Conservation (phyloP, 2,888 invertebrate species). For the Ophonus ardosiacus region DNA sequence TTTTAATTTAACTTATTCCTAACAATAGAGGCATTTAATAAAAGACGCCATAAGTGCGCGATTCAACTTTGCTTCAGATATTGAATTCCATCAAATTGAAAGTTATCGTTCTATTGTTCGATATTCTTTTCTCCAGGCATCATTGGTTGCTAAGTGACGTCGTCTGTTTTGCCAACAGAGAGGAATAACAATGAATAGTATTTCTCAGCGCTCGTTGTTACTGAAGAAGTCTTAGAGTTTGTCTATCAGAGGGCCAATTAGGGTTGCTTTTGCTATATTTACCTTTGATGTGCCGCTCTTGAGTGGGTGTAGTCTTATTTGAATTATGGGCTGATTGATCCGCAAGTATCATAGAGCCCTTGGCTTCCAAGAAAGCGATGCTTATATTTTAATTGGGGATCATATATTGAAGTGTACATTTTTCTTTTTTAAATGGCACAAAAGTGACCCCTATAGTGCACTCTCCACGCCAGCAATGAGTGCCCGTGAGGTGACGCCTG, state of each 20-base stretch:
- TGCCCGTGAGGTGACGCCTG: too few relatives aligned
- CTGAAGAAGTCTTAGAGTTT: not conserved
- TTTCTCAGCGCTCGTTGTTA: not conserved
- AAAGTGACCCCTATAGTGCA: too few relatives aligned
- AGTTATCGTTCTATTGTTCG: not conserved
- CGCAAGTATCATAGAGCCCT: too few relatives aligned
- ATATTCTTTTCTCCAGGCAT: not conserved
- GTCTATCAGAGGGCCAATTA: not conserved
- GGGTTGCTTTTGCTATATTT: not conserved
- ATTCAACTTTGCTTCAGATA: not conserved
- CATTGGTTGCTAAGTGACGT: not conserved
- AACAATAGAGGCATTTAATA: slow-evolving; percentile 4
- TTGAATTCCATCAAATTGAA: slow-evolving; percentile 1
- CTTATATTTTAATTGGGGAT: too few relatives aligned
- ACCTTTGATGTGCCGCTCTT: not conserved
- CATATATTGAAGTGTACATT: too few relatives aligned
- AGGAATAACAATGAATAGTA: not conserved
- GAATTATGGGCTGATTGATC: too few relatives aligned
- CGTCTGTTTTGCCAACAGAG: not conserved
- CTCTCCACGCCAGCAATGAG: too few relatives aligned
- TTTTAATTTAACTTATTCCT: not conserved
- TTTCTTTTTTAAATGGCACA: too few relatives aligned
- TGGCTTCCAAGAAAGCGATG: too few relatives aligned
- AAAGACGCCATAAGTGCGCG: not conserved
- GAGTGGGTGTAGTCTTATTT: not conserved